Evolutionary conservation across 53 echinoderm and acorn worm genomes (phyloP).

Genomic region (Holothuria leucospilota): DNA sequence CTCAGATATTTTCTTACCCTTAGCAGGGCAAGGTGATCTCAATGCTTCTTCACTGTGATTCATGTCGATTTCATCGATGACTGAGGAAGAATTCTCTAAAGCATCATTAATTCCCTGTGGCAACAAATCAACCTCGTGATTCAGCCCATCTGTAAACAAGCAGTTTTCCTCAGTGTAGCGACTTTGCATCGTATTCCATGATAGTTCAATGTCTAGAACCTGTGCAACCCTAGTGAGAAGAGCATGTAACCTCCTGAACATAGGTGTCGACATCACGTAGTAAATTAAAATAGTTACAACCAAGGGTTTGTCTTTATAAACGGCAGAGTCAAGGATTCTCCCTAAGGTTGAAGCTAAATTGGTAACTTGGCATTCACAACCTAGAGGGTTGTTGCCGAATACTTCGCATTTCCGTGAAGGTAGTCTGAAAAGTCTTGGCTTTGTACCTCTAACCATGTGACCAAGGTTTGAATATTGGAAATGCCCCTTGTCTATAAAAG

Average conservation of each 20-base stretch:
- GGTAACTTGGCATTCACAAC: constrained; percentile 11
- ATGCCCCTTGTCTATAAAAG: constrained; percentile 28
- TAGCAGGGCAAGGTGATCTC: no score
- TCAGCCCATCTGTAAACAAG: constrained; percentile 5
- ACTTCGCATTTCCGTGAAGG: neutral
- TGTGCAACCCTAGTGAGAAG: neutral
- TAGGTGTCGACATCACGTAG: constrained; percentile 30
- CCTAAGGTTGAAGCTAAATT: neutral
- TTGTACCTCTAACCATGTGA: constrained; percentile 8
- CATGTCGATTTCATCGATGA: no score
- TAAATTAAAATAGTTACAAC: constrained; percentile 4
- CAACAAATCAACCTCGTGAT: no score
- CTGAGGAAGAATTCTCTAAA: no score
- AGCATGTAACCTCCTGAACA: neutral
- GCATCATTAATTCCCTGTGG: no score
- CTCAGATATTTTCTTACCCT: no score
- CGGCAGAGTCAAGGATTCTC: neutral
- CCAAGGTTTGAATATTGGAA: neutral
- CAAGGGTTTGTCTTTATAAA: neutral
- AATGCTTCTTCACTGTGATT: no score
- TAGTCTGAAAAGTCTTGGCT: constrained; percentile 11
- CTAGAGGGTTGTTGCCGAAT: neutral
- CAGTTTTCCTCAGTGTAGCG: neutral
- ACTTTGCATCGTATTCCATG: constrained; percentile 32
- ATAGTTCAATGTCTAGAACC: neutral